phyloP scores from a whole-genome alignment of 2,888 invertebrate species.

The Yponomeuta evonymella region DNA sequence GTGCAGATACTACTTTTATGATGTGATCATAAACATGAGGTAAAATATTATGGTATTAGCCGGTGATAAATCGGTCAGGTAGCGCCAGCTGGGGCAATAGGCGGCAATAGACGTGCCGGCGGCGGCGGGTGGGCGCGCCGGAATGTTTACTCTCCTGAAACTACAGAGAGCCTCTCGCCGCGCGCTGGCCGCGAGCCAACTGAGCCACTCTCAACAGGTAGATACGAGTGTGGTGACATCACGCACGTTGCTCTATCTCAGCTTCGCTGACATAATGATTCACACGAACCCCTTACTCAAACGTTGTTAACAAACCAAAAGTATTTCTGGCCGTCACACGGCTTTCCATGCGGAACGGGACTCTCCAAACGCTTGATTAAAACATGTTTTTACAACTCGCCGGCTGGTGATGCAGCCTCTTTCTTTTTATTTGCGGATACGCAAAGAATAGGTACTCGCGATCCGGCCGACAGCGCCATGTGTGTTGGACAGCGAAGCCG shows the following conservation, averaged over 20 bases:
- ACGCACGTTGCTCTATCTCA: constrained; percentile 38
- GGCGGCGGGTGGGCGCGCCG: constrained; percentile 21
- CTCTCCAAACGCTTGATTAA: neutral
- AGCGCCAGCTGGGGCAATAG: constrained; percentile 8
- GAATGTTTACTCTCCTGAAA: constrained; percentile 18
- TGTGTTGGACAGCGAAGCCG: constrained; percentile 57
- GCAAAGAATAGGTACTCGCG: constrained; percentile 14
- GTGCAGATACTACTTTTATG: neutral
- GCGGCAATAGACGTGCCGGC: constrained; percentile 13
- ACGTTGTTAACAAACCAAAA: constrained; percentile 33
- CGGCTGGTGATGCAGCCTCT: neutral
- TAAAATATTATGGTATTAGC: neutral
- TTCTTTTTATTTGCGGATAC: constrained; percentile 16
- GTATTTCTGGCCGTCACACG: constrained; percentile 26
- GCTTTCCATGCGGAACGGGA: constrained; percentile 17
- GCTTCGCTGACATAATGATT: constrained; percentile 40
- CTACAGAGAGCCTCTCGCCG: constrained; percentile 23
- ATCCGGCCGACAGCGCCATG: constrained; percentile 33
- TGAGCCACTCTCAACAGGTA: constrained; percentile 65
- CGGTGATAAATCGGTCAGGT: constrained; percentile 13
- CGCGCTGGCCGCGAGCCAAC: constrained; percentile 48
- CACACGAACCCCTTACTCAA: constrained; percentile 49
- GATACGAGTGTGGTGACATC: constrained; percentile 58
- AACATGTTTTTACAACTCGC: neutral
- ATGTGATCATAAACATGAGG: constrained; percentile 7